These are phyloP conservation scores for Astyanax mexicanus DNA, from an alignment of 2,797 vertebrate genomes.

Conservation along the genomic window DNA sequence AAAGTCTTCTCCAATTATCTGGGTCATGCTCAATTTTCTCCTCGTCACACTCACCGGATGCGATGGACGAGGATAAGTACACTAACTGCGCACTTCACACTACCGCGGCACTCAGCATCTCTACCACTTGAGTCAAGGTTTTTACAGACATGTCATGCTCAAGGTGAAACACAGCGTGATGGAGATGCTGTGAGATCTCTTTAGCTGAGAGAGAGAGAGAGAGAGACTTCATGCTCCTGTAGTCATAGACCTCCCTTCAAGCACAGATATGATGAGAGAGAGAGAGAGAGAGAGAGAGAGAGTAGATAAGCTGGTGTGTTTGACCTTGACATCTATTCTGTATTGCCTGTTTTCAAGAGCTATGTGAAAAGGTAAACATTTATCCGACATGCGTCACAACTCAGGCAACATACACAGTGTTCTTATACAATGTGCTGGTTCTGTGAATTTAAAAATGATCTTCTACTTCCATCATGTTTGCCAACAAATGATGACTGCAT, in stretches of 20 bases:
- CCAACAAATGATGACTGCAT: too few relatives aligned
- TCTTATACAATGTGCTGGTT: too few relatives aligned
- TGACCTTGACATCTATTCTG: constrained; percentile 11
- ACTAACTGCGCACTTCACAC: constrained; percentile 28
- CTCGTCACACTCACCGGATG: constrained; percentile 28
- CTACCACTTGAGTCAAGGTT: constrained; percentile 6
- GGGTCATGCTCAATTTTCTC: constrained; percentile 49
- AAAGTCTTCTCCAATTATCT: constrained; percentile 54
- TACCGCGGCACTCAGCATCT: background rate
- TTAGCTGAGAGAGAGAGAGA: background rate
- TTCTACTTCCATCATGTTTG: too few relatives aligned
- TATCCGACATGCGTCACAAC: too few relatives aligned
- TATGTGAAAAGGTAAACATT: constrained; percentile 4
- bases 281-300: constrained; percentile 17
- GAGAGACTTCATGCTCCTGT: constrained; percentile 23
- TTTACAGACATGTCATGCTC: constrained; percentile 19
- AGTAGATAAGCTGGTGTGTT: constrained; percentile 34
- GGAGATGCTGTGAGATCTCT: constrained; percentile 21
- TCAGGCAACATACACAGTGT: too few relatives aligned
- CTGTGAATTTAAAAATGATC: too few relatives aligned
- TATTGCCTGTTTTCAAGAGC: background rate
- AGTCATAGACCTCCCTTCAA: constrained; percentile 28
- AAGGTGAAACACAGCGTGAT: constrained; percentile 41
- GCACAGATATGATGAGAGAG: background rate
- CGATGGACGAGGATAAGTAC: constrained; percentile 30